Conservation (phyloP, 2,888 invertebrate genomes). For the Platynereis dumerilii region DNA sequence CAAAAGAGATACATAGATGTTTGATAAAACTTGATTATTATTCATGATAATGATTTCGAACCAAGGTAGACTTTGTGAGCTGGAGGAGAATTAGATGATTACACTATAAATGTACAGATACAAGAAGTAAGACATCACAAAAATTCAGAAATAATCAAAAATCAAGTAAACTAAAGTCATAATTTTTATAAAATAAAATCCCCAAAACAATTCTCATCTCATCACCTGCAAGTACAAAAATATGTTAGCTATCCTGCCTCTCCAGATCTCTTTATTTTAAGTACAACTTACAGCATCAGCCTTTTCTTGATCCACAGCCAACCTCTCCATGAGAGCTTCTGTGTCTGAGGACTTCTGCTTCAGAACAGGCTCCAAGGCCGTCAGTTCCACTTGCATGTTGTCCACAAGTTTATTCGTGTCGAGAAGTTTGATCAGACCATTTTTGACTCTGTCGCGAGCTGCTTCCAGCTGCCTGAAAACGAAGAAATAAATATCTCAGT, state of each 20-base stretch:
- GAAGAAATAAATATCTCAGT: too few relatives aligned
- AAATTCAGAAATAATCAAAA: too few relatives aligned
- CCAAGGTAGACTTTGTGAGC: neutral
- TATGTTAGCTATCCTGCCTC: too few relatives aligned
- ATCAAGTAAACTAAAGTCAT: too few relatives aligned
- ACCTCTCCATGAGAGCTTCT: conserved; percentile 75
- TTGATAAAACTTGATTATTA: neutral
- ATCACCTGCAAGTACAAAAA: too few relatives aligned
- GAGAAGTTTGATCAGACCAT: conserved; percentile 73
- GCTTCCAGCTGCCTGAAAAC: conserved; percentile 52
- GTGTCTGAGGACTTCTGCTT: conserved; percentile 80
- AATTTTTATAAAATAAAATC: too few relatives aligned
- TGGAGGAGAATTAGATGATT: too few relatives aligned
- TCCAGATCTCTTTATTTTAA: too few relatives aligned
- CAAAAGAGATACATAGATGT: neutral
- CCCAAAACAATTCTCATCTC: too few relatives aligned
- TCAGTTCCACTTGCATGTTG: conserved; percentile 83
- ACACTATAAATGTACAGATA: too few relatives aligned
- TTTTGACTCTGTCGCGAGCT: conserved; percentile 60
- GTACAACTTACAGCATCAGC: conserved; percentile 77
- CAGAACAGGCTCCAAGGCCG: conserved; percentile 80
- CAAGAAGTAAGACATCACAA: too few relatives aligned
- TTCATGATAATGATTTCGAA: neutral
- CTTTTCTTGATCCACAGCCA: conserved; percentile 80
- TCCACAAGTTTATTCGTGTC: conserved; percentile 83